Conservation (phyloP, 1,140 invertebrate species). For the Choristoneura fumiferana region DNA sequence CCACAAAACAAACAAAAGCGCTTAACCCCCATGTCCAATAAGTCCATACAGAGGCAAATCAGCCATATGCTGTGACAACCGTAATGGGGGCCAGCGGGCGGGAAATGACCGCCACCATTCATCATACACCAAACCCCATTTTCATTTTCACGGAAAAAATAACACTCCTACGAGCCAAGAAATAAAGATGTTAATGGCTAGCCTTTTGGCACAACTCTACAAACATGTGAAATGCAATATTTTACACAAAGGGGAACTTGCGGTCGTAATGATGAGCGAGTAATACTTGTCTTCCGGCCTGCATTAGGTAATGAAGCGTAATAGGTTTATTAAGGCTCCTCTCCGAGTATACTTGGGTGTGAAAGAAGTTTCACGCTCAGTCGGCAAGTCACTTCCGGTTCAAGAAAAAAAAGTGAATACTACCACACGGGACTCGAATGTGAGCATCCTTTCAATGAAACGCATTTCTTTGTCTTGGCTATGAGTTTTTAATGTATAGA, state of each 20-base stretch:
- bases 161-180: constrained; percentile 35
- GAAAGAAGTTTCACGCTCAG: constrained; percentile 57
- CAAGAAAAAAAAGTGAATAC: too few relatives aligned
- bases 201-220: constrained; percentile 43
- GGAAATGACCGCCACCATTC: constrained; percentile 61
- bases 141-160: constrained; percentile 46
- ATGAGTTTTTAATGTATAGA: not conserved
- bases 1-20: constrained; percentile 50
- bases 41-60: constrained; percentile 32
- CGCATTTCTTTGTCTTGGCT: not conserved
- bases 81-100: constrained; percentile 39
- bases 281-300: constrained; percentile 66
- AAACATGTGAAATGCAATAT: constrained; percentile 56
- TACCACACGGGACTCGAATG: not conserved
- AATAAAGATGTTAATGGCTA: constrained; percentile 48
- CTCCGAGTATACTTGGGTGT: constrained; percentile 47
- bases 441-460: too few relatives aligned
- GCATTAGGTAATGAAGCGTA: constrained; percentile 69
- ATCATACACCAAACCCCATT: constrained; percentile 57
- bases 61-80: constrained; percentile 59
- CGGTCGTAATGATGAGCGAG: constrained; percentile 65
- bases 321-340: constrained; percentile 67
- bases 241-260: constrained; percentile 59
- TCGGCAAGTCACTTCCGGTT: constrained; percentile 42
- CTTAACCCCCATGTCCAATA: constrained; percentile 29